A percentile compares a stretch with the other conserved stretches of the same genome.
These are phyloP conservation scores for Mystacides longicornis DNA, from an alignment of 2,888 invertebrate species.

Conservation along the genomic window DNA sequence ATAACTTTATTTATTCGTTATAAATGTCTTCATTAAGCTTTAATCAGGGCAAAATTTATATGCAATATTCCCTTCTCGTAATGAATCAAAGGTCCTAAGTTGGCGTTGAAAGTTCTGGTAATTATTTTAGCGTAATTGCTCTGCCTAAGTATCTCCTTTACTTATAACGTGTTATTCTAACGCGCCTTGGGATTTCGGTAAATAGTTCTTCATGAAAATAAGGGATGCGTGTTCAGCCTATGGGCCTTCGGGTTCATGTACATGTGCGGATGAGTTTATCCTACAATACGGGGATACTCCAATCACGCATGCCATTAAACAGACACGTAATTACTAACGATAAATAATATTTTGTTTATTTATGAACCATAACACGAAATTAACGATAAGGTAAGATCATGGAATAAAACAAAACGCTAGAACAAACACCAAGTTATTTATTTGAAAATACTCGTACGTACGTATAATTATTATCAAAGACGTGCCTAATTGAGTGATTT, in stretches of 20 bases:
- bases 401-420: too few species aligned
- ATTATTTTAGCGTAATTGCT: slow-evolving; percentile 2
- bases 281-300: too few species aligned
- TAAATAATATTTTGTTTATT: not conserved
- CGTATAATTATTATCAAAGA: too few species aligned
- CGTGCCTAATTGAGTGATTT: too few species aligned
- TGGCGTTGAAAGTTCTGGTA: slow-evolving; percentile 2
- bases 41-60: slow-evolving; percentile 1
- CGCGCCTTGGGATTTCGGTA: not conserved
- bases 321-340: not conserved
- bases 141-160: not conserved
- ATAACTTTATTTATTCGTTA: slow-evolving; percentile 2
- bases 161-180: not conserved
- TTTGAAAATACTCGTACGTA: too few species aligned
- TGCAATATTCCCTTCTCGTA: slow-evolving; percentile 1
- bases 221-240: not conserved
- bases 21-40: slow-evolving; percentile 1
- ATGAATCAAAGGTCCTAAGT: slow-evolving; percentile 1
- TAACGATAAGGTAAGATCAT: too few species aligned
- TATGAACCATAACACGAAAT: not conserved
- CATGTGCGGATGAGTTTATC: not conserved
- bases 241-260: not conserved
- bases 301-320: too few species aligned
- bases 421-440: too few species aligned
- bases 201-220: not conserved